Conservation (phyloP, 2,113 vertebrate species). For the Urocitellus parryii region DNA sequence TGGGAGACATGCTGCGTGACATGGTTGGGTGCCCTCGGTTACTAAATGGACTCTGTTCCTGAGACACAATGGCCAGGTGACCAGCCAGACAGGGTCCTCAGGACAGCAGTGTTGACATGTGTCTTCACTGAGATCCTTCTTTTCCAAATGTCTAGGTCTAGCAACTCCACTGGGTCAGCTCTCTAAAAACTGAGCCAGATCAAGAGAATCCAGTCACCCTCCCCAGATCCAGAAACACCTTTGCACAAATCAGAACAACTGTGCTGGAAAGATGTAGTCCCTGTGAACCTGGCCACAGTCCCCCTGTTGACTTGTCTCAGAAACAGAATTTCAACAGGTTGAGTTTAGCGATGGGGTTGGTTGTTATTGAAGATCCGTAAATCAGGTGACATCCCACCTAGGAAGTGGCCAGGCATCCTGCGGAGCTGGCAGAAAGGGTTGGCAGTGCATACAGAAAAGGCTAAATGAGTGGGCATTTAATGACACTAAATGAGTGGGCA, state of each 20-base stretch:
- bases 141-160: background rate
- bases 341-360: background rate
- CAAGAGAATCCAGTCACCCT: background rate
- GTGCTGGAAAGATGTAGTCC: background rate
- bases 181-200: conserved; percentile 7
- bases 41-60: background rate
- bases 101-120: background rate
- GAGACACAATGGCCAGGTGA: no score
- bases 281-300: background rate
- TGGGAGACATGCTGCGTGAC: background rate
- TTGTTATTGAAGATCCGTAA: no score
- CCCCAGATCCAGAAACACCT: background rate
- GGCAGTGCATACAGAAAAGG: background rate
- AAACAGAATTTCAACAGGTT: background rate
- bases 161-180: background rate
- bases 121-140: background rate
- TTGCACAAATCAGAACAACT: background rate
- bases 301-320: background rate
- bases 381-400: background rate
- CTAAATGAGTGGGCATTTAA: no score
- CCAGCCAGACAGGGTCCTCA: background rate
- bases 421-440: background rate
- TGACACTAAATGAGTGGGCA: background rate
- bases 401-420: background rate
- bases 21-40: background rate